Conservation (phyloP, 1,140 invertebrate species). For the Platyura marginata region DNA sequence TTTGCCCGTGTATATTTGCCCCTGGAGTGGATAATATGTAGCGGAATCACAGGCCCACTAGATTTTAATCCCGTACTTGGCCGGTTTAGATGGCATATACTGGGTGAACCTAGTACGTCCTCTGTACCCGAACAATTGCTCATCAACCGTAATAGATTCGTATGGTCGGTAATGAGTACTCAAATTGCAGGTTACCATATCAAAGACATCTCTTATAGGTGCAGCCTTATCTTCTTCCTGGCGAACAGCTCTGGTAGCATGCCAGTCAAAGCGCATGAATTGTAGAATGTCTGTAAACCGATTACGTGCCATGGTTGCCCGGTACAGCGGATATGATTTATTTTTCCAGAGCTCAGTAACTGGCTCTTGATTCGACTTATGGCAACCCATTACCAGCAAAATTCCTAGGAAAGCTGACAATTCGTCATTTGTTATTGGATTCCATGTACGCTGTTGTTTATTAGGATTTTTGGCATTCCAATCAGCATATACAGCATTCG, state of each 20-base stretch:
- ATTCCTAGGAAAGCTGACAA: neutral
- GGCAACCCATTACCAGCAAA: neutral
- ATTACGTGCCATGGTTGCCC: slow-evolving; percentile 9
- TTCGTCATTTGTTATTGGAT: neutral
- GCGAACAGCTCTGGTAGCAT: slow-evolving; percentile 8
- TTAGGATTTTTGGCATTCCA: neutral
- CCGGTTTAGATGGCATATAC: slow-evolving; percentile 7
- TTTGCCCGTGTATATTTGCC: neutral
- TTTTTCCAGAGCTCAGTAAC: neutral
- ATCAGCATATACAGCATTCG: neutral
- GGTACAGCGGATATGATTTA: neutral
- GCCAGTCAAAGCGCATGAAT: slow-evolving; percentile 18
- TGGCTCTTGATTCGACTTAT: neutral
- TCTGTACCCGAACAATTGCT: slow-evolving; percentile 17
- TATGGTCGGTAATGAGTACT: slow-evolving; percentile 8
- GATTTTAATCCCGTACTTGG: slow-evolving; percentile 28
- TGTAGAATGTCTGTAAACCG: slow-evolving; percentile 9
- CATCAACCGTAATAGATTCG: slow-evolving; percentile 14
- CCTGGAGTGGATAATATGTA: slow-evolving; percentile 1
- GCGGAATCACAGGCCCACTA: slow-evolving; percentile 17
- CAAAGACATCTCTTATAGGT: slow-evolving; percentile 10
- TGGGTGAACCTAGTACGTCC: slow-evolving; percentile 15
- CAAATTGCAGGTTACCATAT: slow-evolving; percentile 11
- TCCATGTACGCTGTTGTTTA: neutral
- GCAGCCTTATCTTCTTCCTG: slow-evolving; percentile 11